These are phyloP conservation scores for Diarsia brunnea DNA, from an alignment of 2,888 invertebrate genomes.

Conservation along the genomic window DNA sequence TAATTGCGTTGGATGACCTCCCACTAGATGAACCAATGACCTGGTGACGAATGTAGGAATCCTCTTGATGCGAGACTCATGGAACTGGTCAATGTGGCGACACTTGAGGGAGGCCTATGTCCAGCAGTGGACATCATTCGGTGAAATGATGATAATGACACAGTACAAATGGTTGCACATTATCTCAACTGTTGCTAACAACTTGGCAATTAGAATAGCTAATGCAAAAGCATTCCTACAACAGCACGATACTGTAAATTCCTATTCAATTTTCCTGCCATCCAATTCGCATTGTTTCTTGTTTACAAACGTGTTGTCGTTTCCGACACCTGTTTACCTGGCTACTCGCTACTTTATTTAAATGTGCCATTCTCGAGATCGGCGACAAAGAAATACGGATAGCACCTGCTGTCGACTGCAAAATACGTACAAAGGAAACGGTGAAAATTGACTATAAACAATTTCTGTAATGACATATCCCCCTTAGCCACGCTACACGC, in stretches of 20 bases:
- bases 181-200: background rate
- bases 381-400: slow-evolving; percentile 24
- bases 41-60: too few relatives aligned
- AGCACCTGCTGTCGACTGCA: slow-evolving; percentile 29
- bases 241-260: slow-evolving; percentile 1
- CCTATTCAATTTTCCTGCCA: background rate
- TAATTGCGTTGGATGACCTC: too few relatives aligned
- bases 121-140: too few relatives aligned
- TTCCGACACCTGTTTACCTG: slow-evolving; percentile 53
- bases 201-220: background rate
- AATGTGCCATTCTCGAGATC: slow-evolving; percentile 37
- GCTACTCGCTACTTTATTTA: slow-evolving; percentile 45
- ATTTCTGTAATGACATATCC: slow-evolving; percentile 1
- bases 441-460: background rate
- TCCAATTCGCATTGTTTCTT: slow-evolving; percentile 24
- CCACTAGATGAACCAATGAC: too few relatives aligned
- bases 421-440: slow-evolving; percentile 11
- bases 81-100: too few relatives aligned
- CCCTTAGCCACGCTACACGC: background rate
- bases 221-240: background rate
- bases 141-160: too few relatives aligned
- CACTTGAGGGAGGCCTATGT: too few relatives aligned
- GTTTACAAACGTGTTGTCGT: slow-evolving; percentile 27
- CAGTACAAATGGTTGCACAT: background rate
- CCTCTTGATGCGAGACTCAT: too few relatives aligned